Base-by-base conservation (phyloP, 2,797 vertebrate species). In the Pseudopleuronectes americanus region DNA sequence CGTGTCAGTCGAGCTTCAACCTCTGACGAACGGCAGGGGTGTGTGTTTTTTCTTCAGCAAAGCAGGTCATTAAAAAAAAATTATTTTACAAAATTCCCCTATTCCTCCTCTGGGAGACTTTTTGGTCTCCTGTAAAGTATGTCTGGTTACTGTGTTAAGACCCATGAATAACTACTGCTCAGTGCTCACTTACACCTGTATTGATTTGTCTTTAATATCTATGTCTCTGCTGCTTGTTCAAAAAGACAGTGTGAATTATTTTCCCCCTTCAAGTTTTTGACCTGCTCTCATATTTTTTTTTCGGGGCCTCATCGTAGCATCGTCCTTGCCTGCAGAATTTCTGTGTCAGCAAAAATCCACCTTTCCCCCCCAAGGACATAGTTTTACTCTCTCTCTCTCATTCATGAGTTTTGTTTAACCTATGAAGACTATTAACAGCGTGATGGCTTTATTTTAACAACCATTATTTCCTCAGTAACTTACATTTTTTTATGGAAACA, bases 51-150 rank as follows among this genome's bases (percentile, higher is more conserved):
- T 85, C 71, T 72, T 81, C 83, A 85, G 84, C 81, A 92, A 93
- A 90, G 87, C 90, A 92, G 90, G 88, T 93, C 78, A 92, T 94
- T 94, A 90, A 93, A 93, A 90, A 71, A 90, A 72, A 78, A 64
- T 64, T 90, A n/a, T 93, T 93, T 93, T 90, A 89, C 84, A 86
- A 88, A 87, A 89, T 69, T 77, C 64, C 79, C 83, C 52, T 78
- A 62, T 68, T 84, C 70, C 55, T 80, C 75, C 68, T 77, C 68
- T 64, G 55, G 74, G 57, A 77, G 57, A 71, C 64, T 79, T 90
- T 88, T 81, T 81, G 71, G 71, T 88, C 77, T 90, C 68, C 62
- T 70, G 57, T 71, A 80, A 79, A 79, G 59, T 83, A 64, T 68
- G 77, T 88, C 55, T 84, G 79, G 77, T 86, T 88, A 75, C 85